Percentiles rank a stretch among this genome's conserved stretches.
phyloP scores from a whole-genome alignment of 2,113 vertebrate species.

The Scophthalmus maximus region DNA sequence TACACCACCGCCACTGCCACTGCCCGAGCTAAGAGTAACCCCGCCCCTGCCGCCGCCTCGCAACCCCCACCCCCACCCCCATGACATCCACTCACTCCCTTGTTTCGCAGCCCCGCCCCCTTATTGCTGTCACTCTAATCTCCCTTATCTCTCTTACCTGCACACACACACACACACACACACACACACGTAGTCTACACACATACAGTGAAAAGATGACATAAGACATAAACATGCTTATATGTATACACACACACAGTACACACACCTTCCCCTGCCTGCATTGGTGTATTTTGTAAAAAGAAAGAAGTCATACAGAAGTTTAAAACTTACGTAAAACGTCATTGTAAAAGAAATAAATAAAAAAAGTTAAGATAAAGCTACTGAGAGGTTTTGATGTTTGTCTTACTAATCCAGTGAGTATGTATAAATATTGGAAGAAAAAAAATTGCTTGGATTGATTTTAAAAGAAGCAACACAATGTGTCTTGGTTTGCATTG shows the following conservation, averaged over 20 bases:
- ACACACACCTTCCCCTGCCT: conserved; percentile 80
- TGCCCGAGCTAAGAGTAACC: conserved; percentile 54
- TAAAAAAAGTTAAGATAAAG: conserved; percentile 70
- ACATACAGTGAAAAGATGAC: conserved; percentile 62
- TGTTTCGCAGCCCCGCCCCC: conserved; percentile 57
- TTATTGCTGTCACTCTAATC: conserved; percentile 72
- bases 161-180: conserved; percentile 55
- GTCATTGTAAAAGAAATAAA: conserved; percentile 80
- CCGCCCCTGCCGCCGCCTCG: conserved; percentile 43
- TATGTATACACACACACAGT: conserved; percentile 63
- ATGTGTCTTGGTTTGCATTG: conserved; percentile 86
- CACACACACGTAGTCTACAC: conserved; percentile 31
- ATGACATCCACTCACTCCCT: conserved; percentile 52
- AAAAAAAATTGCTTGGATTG: conserved; percentile 81
- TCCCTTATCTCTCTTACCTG: conserved; percentile 49
- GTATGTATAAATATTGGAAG: conserved; percentile 85
- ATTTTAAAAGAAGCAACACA: conserved; percentile 82
- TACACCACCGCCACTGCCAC: conserved; percentile 42
- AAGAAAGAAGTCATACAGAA: conserved; percentile 79
- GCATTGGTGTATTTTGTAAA: conserved; percentile 96
- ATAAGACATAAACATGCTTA: conserved; percentile 52
- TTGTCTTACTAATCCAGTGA: conserved; percentile 88
- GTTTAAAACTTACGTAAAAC: conserved; percentile 78
- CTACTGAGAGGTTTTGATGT: conserved; percentile 86
- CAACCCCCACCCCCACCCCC: conserved; percentile 6